Conservation (phyloP, 2,888 invertebrate species). For the Sinodicranocentrus sp. region DNA sequence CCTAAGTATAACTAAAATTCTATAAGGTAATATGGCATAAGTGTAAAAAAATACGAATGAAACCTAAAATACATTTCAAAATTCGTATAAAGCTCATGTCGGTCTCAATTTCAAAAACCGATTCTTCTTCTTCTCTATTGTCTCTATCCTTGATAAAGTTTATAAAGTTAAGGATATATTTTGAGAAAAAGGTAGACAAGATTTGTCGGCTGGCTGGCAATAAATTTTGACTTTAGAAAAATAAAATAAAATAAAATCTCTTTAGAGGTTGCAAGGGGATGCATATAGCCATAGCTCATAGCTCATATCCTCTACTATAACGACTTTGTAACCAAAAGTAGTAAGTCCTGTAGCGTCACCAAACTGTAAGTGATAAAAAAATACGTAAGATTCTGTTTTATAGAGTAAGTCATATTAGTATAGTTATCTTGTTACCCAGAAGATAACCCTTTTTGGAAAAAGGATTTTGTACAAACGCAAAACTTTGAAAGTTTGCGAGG, state of each 20-base stretch:
- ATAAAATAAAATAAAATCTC: not conserved
- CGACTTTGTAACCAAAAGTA: too few relatives aligned
- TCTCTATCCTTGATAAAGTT: too few relatives aligned
- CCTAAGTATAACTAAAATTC: too few relatives aligned
- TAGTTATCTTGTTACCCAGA: too few relatives aligned
- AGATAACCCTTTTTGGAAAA: too few relatives aligned
- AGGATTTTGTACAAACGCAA: too few relatives aligned
- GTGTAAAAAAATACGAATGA: not conserved
- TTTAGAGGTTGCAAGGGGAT: not conserved
- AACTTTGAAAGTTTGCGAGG: too few relatives aligned
- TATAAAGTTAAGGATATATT: not conserved
- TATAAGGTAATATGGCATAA: not conserved
- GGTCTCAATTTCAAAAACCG: not conserved
- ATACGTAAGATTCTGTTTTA: too few relatives aligned
- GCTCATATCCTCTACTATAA: too few relatives aligned
- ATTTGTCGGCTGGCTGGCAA: slow-evolving; percentile 48
- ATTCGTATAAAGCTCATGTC: not conserved
- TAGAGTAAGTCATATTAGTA: too few relatives aligned
- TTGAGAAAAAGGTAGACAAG: not conserved
- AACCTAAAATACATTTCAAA: not conserved
- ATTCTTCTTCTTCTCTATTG: not conserved
- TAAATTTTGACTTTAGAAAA: not conserved
- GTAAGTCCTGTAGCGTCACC: too few relatives aligned
- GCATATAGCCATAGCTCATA: not conserved
- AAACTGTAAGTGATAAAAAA: too few relatives aligned